Evolutionary conservation across 1,140 invertebrate species (phyloP).

Genomic region (Anoplolepis gracilipes): DNA sequence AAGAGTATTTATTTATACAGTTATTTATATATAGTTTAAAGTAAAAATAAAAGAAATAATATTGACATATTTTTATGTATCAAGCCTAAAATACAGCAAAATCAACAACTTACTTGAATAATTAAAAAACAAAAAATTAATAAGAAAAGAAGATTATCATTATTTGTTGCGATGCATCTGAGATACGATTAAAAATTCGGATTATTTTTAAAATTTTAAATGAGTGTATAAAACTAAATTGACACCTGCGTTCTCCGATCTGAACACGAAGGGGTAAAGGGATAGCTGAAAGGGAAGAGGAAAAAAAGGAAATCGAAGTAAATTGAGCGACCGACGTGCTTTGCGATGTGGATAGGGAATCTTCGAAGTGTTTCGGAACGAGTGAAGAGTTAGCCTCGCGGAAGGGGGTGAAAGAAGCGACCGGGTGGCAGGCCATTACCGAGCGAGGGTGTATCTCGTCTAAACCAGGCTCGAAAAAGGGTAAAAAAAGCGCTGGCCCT

Average conservation of each 20-base stretch:
- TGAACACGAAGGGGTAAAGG: conserved; percentile 57
- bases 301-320: conserved; percentile 70
- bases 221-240: conserved; percentile 76
- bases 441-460: conserved; percentile 77
- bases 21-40: too few species aligned
- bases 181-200: conserved; percentile 22
- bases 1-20: too few species aligned
- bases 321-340: conserved; percentile 78
- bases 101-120: neutral
- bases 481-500: conserved; percentile 75
- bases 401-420: conserved; percentile 35
- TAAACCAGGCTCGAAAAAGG: conserved; percentile 71
- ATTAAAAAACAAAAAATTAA: neutral
- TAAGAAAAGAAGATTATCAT: neutral
- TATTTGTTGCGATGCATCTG: neutral
- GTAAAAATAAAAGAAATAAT: neutral
- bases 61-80: neutral
- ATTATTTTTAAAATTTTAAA: neutral
- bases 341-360: conserved; percentile 57
- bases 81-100: neutral
- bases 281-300: conserved; percentile 4
- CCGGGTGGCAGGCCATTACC: conserved; percentile 75
- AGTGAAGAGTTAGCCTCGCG: conserved; percentile 58
- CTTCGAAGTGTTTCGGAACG: conserved; percentile 66
- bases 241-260: conserved; percentile 77